A percentile compares a stretch with the other conserved stretches of the same genome.
Evolutionary conservation across 2,113 vertebrate species (phyloP).

Genomic region (Pedionomus torquatus): DNA sequence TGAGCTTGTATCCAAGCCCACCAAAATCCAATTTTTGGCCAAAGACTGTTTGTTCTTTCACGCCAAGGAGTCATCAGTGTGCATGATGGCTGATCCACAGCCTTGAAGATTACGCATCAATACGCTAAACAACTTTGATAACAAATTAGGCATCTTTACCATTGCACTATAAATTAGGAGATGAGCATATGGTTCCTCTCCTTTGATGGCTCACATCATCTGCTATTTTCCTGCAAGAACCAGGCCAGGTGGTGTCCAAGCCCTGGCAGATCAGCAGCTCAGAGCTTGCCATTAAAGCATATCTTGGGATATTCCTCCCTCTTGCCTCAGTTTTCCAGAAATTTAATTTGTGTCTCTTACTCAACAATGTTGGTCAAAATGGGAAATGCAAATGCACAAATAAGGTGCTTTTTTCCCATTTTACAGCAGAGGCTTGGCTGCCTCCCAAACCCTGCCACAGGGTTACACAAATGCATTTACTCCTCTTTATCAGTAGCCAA

Average conservation of each 20-base stretch:
- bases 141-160: neutral
- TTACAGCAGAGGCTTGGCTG: constrained; percentile 18
- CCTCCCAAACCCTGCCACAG: neutral
- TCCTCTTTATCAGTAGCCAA: constrained; percentile 40
- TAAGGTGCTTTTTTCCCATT: neutral
- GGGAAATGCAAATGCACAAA: neutral
- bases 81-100: neutral
- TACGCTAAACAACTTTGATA: neutral
- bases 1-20: neutral
- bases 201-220: neutral
- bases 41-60: neutral
- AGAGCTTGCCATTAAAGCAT: accelerated
- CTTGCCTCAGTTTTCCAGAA: neutral
- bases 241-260: neutral
- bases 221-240: neutral
- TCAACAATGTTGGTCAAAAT: neutral
- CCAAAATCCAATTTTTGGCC: neutral
- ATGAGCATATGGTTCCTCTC: neutral
- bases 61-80: accelerated
- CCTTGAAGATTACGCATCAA: neutral
- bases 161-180: neutral
- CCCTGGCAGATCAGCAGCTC: neutral
- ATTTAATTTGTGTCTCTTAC: neutral
- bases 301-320: neutral
- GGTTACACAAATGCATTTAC: constrained; percentile 20